Conservation (phyloP, 2,888 invertebrate genomes). For the Pristionchus mayeri region DNA sequence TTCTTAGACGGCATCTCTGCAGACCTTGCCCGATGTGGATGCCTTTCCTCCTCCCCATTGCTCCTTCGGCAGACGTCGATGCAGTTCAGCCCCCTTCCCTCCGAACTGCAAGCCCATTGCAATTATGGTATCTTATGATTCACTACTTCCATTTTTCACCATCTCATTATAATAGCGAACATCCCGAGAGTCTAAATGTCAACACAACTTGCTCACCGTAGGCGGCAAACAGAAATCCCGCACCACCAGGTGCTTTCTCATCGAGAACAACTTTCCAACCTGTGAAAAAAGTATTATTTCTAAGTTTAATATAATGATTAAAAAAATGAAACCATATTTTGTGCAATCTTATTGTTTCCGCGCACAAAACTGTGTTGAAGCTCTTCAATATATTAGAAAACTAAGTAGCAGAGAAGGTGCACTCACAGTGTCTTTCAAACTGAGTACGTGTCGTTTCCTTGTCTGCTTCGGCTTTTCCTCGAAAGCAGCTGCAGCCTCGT, state of each 20-base stretch:
- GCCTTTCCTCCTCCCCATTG: background rate
- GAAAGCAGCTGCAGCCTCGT: background rate
- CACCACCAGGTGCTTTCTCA: background rate
- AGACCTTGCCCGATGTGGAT: too few relatives aligned
- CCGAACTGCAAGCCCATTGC: conserved; percentile 19
- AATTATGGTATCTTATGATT: background rate
- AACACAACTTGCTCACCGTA: background rate
- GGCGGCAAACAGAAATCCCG: background rate
- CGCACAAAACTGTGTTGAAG: too few relatives aligned
- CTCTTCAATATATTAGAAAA: too few relatives aligned
- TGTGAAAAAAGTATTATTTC: background rate
- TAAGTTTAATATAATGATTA: too few relatives aligned
- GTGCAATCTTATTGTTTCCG: too few relatives aligned
- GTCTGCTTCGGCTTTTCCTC: background rate
- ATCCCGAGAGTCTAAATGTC: too few relatives aligned
- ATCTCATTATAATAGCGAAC: too few relatives aligned
- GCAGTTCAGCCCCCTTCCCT: background rate
- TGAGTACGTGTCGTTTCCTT: background rate
- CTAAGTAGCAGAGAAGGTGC: too few relatives aligned
- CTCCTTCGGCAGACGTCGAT: background rate
- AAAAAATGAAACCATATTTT: too few relatives aligned
- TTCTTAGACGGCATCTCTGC: too few relatives aligned
- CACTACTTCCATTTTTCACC: too few relatives aligned
- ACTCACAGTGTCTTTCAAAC: background rate
- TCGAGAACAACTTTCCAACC: background rate